Evolutionary conservation across 2,797 vertebrate species (phyloP), one percentile per base, ranked within the genome.

Genomic region (Neosalanx taihuensis): DNA sequence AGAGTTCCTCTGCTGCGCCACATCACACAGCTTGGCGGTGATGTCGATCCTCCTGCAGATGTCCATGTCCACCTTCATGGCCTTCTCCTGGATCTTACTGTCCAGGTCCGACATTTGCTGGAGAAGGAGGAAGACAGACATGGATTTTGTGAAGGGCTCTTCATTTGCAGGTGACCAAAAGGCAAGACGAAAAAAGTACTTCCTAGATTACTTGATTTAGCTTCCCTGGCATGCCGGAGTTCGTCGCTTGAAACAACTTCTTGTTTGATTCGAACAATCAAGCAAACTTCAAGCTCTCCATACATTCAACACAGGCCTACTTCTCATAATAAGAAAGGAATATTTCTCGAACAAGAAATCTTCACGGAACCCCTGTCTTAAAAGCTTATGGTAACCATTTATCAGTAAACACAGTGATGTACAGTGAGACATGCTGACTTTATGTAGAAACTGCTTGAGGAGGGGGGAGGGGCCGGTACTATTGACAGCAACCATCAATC

Each of bases 21-120:
- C 96, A 75, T 99, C 98, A 20, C 98, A 99, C 91, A 99, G 94
- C 90, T 97, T 98, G 81, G 98, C 97, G 12, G 98, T 99, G 94
- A 99, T 99, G 91, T 99, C 98, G 79, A 99, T 99, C 61, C 98
- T 92, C 63, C 98, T 91, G 87, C 98, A 99, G 94, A 99, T 99
- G 93, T 99, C 98, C 98, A 99, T 99, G 93, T 99, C 98, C 85
- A 99, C 98, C 77, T 94, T 94, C 91, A 97, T 94, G 87, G 98
- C 98, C 87, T 99, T 99, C 93, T 99, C 97, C 91, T 99, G 97
- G 85, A 99, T 99, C 94, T 97, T 94, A 78, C 94, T 90, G 92
- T 99, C 97, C 94, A 98, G 94, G 88, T 99, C 97, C 51, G 96
- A 94, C 97, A 98, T 97, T 94, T 98, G 93, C 98, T 99, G 92